phyloP scores from a whole-genome alignment of 2,797 vertebrate genomes.

The Petrocephalus schoutedeni region DNA sequence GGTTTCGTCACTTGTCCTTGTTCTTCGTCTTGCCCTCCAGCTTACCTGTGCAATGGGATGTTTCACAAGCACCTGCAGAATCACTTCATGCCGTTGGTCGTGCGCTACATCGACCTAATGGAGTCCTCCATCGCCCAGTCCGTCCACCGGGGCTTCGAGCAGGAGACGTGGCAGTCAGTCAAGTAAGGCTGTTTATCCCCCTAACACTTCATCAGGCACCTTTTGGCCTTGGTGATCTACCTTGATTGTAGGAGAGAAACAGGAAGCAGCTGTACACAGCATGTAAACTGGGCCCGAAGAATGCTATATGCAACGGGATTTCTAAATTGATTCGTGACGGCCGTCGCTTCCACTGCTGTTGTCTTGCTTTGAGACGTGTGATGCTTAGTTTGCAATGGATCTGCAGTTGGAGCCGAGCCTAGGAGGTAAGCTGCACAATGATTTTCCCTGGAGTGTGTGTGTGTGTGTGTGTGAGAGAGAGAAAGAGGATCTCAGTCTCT shows the following conservation, averaged over 20 bases:
- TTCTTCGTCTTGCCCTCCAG: background rate
- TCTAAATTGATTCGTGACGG: background rate
- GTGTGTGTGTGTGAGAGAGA: background rate
- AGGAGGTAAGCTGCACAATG: background rate
- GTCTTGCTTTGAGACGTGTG: background rate
- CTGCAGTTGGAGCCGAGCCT: conserved; percentile 10
- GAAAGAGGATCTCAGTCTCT: conserved; percentile 1
- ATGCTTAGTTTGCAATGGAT: background rate
- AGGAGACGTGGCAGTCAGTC: conserved; percentile 94
- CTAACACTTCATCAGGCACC: background rate
- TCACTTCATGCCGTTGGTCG: conserved; percentile 83
- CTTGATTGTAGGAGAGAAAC: background rate
- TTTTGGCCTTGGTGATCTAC: background rate
- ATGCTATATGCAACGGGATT: background rate
- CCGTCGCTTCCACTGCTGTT: background rate
- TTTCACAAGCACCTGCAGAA: conserved; percentile 97
- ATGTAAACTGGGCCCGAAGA: background rate
- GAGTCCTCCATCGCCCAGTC: conserved; percentile 97
- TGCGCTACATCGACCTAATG: conserved; percentile 98
- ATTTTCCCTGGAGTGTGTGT: background rate
- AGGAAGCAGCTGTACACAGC: background rate
- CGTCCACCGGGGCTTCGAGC: conserved; percentile 90
- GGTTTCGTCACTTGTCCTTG: background rate
- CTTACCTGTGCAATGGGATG: conserved; percentile 78
- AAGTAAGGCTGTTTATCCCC: conserved; percentile 69